Conservation (phyloP, 53 echinoderm and acorn worm genomes). For the Apostichopus leukothele region DNA sequence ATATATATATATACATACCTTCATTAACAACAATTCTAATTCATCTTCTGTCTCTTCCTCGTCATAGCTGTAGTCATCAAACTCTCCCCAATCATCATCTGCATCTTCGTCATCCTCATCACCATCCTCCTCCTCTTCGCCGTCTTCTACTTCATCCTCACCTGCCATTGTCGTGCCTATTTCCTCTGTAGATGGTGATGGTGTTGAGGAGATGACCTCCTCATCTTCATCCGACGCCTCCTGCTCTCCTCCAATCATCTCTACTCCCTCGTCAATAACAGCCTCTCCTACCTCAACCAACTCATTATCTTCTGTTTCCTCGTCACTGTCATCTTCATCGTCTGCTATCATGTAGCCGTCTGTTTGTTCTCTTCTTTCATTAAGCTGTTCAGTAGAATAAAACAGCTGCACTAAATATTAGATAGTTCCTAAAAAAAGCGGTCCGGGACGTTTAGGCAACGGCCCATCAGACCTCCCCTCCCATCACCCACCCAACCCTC, state of each 20-base stretch:
- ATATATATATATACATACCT: neutral
- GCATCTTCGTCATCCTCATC: neutral
- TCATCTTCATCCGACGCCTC: neutral
- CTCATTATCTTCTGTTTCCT: neutral
- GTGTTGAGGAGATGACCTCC: neutral
- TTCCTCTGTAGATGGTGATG: neutral
- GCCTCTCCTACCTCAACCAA: neutral
- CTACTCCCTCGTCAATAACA: neutral
- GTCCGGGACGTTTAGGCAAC: too few relatives aligned
- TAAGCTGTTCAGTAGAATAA: neutral
- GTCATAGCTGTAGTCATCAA: neutral
- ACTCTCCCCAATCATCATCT: neutral
- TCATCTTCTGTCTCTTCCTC: conserved; percentile 17
- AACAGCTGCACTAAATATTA: neutral
- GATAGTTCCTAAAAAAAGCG: too few relatives aligned
- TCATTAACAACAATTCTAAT: conserved; percentile 9
- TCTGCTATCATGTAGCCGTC: neutral
- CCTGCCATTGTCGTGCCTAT: neutral
- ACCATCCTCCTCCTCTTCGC: neutral
- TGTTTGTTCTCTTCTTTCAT: neutral
- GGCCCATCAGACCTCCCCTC: too few relatives aligned
- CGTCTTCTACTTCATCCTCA: neutral
- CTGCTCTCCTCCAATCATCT: neutral
- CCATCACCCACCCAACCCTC: too few relatives aligned
- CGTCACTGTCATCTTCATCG: neutral